Conservation (phyloP, 2,888 invertebrate species). For the Agrypnus murinus region DNA sequence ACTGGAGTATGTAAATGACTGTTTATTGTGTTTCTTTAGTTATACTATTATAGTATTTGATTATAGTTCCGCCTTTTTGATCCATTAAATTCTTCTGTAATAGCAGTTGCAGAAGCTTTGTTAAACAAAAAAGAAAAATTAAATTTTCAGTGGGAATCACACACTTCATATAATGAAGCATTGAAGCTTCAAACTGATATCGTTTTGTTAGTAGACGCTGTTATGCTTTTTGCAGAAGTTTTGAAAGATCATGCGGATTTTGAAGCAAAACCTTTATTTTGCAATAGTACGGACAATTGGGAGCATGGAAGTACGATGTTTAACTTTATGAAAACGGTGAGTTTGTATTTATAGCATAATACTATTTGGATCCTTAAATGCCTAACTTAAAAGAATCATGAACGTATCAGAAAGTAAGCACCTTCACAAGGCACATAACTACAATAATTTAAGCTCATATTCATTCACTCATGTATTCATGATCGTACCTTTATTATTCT, state of each 20-base stretch:
- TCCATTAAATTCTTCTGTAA: conserved; percentile 67
- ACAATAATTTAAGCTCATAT: too few relatives aligned
- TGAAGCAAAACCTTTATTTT: conserved; percentile 71
- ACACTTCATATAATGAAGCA: neutral
- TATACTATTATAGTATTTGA: conserved; percentile 70
- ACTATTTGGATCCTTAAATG: too few relatives aligned
- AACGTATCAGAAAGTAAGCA: too few relatives aligned
- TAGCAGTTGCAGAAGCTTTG: conserved; percentile 16
- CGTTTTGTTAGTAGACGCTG: conserved; percentile 90
- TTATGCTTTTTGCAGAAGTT: conserved; percentile 86
- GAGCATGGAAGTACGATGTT: conserved; percentile 87
- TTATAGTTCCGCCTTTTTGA: conserved; percentile 76
- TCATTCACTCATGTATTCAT: too few relatives aligned
- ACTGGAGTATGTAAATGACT: conserved; percentile 70
- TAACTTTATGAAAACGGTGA: conserved; percentile 87
- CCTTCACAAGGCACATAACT: too few relatives aligned
- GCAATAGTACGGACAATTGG: conserved; percentile 81
- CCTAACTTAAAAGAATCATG: too few relatives aligned
- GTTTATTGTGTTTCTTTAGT: conserved; percentile 57
- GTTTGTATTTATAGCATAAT: too few relatives aligned
- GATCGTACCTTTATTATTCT: too few relatives aligned
- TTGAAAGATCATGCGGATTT: conserved; percentile 70
- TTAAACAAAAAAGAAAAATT: conserved; percentile 35
- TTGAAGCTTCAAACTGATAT: conserved; percentile 77
- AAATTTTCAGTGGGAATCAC: neutral